Evolutionary conservation across 2,797 vertebrate species (phyloP), one percentile per base, ranked within the genome.

Genomic region (Smutsia gigantea): DNA sequence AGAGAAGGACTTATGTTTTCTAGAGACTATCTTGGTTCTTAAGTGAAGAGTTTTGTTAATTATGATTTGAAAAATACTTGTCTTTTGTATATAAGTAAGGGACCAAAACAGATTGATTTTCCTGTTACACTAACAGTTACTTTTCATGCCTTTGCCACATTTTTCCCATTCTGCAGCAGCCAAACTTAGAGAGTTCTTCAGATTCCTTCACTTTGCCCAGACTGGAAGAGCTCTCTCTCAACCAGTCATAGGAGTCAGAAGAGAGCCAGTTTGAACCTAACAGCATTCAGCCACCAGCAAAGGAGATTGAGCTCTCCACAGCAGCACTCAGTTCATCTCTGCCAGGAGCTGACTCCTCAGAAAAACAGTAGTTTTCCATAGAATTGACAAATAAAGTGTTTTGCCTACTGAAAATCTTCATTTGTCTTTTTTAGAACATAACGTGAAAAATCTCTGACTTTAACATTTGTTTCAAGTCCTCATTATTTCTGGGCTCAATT

Each of bases 181-280:
- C 59, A 94, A 42, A 68, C 59, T 51, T 92, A 93, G 87, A 79
- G 87, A 82, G 81, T 57, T 93, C 94, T 86, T 87, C 95, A 19
- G 0, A 96, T 78, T 87, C 97, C 96, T 92, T 94, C 49, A 14
- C 87, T 3, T 64, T 96, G 90, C 68, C 93, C 90, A 85, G 97
- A 81, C 4, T 96, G 79, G 97, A 98, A 94, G 94, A 98, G 55
- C 83, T 97, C 82, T 98, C 98, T 69, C 95, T 97, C 27, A 78
- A 59, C 68, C 92, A 82, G 92, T 93, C 96, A 7, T 93, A 97
- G 75, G 97, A 97, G 11, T 64, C 84, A 69, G 97, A 97, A 87
- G 57, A 9, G 14, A 90, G 21, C 81, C 97, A 90, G 42, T 42
- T 49, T 71, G 94, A 96, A 19, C 49, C 92, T 75, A 57, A 78